These are phyloP conservation scores for Dendroctonus valens DNA, from an alignment of 1,140 invertebrate species.

Conservation along the genomic window DNA sequence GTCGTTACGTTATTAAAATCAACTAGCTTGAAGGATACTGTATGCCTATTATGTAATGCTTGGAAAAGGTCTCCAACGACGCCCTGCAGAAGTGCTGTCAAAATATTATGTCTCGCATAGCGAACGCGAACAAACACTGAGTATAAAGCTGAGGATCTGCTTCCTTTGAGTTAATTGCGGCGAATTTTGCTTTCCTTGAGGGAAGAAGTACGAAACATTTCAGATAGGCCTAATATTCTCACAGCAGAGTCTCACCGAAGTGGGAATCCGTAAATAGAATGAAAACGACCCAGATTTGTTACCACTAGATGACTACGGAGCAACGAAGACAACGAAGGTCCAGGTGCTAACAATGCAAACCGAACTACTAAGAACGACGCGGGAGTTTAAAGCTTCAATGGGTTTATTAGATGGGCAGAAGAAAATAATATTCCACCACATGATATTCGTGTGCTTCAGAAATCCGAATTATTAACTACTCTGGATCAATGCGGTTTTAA, in stretches of 20 bases:
- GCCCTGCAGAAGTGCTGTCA: constrained; percentile 23
- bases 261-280: constrained; percentile 18
- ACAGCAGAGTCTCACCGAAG: constrained; percentile 14
- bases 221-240: constrained; percentile 20
- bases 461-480: constrained; percentile 17
- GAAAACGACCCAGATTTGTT: constrained; percentile 24
- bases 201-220: constrained; percentile 14
- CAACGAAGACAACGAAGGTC: constrained; percentile 23
- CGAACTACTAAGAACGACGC: constrained; percentile 17
- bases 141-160: too few species aligned
- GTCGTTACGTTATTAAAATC: constrained; percentile 7
- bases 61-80: constrained; percentile 24
- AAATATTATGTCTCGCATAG: not conserved
- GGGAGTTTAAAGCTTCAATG: constrained; percentile 29
- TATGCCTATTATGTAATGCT: constrained; percentile 23
- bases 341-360: constrained; percentile 18
- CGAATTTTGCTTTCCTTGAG: constrained; percentile 7
- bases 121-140: too few species aligned
- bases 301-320: constrained; percentile 25
- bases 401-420: constrained; percentile 22
- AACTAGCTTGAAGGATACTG: too few species aligned
- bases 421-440: constrained; percentile 13
- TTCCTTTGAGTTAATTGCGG: too few species aligned
- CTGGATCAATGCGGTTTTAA: constrained; percentile 15
- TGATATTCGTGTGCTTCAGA: constrained; percentile 16